Base-by-base conservation (phyloP, 2,888 invertebrate species). In the Carpatolechia fugitivella region DNA sequence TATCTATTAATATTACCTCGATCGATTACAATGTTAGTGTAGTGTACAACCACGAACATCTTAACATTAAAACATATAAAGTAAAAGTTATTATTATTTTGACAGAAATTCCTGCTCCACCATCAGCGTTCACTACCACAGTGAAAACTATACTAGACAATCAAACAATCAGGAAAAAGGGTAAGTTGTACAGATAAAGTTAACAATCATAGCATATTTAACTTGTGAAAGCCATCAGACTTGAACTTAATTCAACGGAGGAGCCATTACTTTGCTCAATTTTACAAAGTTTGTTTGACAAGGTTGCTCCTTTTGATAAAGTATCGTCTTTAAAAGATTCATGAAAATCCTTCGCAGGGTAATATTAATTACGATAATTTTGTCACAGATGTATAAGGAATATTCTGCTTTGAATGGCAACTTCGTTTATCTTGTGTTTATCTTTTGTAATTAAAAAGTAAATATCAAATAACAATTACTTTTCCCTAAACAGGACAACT, bases 51-150 rank as follows among this genome's bases (percentile, higher is more conserved):
- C n/a, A n/a, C n/a, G n/a, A n/a, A n/a, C n/a, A n/a, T n/a, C n/a
- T n/a, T n/a, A n/a, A n/a, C n/a, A n/a, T n/a, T n/a, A n/a, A n/a
- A n/a, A n/a, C n/a, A n/a, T n/a, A n/a, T n/a, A n/a, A n/a, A n/a
- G n/a, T n/a, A n/a, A n/a, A n/a, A n/a, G n/a, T n/a, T n/a, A n/a
- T n/a, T n/a, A n/a, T n/a, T n/a, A n/a, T n/a, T n/a, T 58, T 88
- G 87, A 60, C 91, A 96, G 96, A 96, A 93, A 95, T 96, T 82
- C 95, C 96, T 24, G 95, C 95, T 3, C 96, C 96, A 1, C 95
- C 95, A 4, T 95, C 95, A 1, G 90, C 92, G n/a, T 91, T 92
- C 63, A 94, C 94, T 53, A 92, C 95, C 1, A 88, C 90, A 10
- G 84, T 77, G 61, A 87, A 83, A 66, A 66, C 83, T 16, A 62